A percentile compares a stretch with the other conserved stretches of the same genome.
Conservation (phyloP, 2,113 vertebrate species). For the Paramisgurnus dabryanus region DNA sequence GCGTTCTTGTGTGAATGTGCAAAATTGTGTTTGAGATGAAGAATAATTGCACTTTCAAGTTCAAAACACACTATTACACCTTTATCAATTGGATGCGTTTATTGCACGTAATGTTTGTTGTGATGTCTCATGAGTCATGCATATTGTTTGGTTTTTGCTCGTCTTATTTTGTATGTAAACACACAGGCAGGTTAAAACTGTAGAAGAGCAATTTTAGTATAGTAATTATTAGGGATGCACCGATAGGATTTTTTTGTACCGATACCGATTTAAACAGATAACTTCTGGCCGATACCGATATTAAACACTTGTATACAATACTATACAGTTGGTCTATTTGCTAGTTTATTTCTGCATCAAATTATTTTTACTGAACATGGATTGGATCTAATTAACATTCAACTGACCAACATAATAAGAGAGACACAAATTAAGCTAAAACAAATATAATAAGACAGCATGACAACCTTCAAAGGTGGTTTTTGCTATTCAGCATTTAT, state of each 20-base stretch:
- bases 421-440: too few species aligned
- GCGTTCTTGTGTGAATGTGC: conserved; percentile 33
- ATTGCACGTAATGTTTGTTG: background rate
- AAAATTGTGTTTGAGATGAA: conserved; percentile 28
- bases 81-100: conserved; percentile 26
- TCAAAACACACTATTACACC: conserved; percentile 36
- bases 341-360: too few species aligned
- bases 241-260: conserved; percentile 63
- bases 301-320: too few species aligned
- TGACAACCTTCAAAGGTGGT: too few species aligned
- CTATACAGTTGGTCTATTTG: too few species aligned
- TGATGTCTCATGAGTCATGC: background rate
- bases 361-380: too few species aligned
- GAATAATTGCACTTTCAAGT: conserved; percentile 38
- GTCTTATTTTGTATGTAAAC: background rate
- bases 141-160: background rate
- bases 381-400: too few species aligned
- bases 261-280: too few species aligned
- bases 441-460: too few species aligned
- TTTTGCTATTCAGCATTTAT: too few species aligned
- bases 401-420: too few species aligned
- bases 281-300: too few species aligned
- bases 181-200: background rate
- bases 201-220: conserved; percentile 56
- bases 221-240: conserved; percentile 11